Evolutionary conservation across 2,113 vertebrate species (phyloP).

Genomic region (Capreolus pygargus): DNA sequence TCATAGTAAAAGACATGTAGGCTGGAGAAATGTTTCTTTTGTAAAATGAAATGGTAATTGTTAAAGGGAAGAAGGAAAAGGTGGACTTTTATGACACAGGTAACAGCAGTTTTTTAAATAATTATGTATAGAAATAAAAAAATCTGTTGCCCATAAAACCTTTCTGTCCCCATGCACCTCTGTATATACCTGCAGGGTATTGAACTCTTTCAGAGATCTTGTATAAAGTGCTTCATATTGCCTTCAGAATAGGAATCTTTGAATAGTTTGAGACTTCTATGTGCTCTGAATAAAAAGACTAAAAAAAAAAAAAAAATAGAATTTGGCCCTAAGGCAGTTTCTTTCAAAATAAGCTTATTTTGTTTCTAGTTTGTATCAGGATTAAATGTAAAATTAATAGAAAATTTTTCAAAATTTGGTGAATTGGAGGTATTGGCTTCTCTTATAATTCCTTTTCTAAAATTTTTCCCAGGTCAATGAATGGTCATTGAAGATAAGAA

Average conservation of each 20-base stretch:
- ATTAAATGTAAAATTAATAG: conserved; percentile 19
- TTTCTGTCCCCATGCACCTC: background rate
- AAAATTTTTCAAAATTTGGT: conserved; percentile 34
- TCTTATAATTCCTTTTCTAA: conserved; percentile 42
- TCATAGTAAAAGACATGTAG: background rate
- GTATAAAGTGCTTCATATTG: background rate
- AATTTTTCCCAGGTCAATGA: conserved; percentile 89
- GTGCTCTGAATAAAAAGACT: conserved; percentile 11
- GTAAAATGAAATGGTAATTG: conserved; percentile 11
- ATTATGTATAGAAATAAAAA: conserved; percentile 1
- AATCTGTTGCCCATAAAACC: background rate
- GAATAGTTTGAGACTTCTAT: background rate
- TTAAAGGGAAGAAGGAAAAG: background rate
- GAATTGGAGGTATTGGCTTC: background rate
- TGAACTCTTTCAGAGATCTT: background rate
- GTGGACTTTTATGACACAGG: background rate
- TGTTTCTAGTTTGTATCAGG: background rate
- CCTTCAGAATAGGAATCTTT: background rate
- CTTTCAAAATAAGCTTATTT: conserved; percentile 22
- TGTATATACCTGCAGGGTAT: background rate
- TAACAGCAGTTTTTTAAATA: conserved; percentile 11
- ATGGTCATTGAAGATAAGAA: conserved; percentile 96
- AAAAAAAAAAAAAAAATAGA: background rate
- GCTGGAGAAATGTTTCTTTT: background rate
- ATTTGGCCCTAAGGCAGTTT: background rate